Conservation (phyloP, 2,113 vertebrate genomes). For the Tiliqua scincoides region DNA sequence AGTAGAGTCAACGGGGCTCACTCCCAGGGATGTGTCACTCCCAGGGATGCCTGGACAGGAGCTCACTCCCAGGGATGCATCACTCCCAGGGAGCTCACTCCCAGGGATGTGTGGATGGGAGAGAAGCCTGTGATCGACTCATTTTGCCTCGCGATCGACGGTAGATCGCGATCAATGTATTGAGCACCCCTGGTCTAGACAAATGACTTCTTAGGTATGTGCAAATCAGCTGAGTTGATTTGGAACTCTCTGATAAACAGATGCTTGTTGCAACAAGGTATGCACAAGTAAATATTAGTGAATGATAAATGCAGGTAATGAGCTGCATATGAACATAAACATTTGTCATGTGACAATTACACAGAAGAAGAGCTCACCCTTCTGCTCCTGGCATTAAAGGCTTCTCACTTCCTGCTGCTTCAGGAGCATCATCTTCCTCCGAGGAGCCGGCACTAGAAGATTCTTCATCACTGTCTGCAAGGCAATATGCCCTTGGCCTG, state of each 20-base stretch:
- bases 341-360: not conserved
- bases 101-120: too few species aligned
- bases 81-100: too few species aligned
- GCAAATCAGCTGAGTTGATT: not conserved
- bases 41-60: too few species aligned
- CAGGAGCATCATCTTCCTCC: constrained; percentile 92
- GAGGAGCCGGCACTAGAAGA: constrained; percentile 98
- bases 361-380: constrained; percentile 77
- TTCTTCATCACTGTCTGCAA: constrained; percentile 98
- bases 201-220: not conserved
- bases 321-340: not conserved
- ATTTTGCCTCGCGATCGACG: too few species aligned
- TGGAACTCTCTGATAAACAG: not conserved
- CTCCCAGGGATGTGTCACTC: too few species aligned
- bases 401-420: constrained; percentile 85
- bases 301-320: not conserved
- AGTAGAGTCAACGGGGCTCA: too few species aligned
- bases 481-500: constrained; percentile 92
- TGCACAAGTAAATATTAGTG: not conserved
- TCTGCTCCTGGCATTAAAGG: constrained; percentile 82
- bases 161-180: too few species aligned
- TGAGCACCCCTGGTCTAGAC: too few species aligned
- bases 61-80: too few species aligned
- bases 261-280: not conserved
- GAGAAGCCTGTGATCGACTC: too few species aligned